Evolutionary conservation across 2,797 vertebrate species (phyloP).

Genomic region (Molossus alvarezi): DNA sequence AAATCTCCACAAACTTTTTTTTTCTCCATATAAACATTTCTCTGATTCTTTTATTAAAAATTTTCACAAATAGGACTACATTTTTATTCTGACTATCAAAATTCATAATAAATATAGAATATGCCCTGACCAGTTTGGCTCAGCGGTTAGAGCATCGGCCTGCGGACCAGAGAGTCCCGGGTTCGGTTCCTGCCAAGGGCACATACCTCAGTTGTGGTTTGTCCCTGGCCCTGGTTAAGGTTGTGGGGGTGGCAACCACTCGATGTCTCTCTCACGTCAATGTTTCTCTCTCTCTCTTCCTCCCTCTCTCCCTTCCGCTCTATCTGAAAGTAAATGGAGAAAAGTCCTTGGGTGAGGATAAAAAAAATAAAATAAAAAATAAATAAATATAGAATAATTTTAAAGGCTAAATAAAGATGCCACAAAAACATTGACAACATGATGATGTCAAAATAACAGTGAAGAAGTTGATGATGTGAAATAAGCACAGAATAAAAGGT

Average conservation of each 20-base stretch:
- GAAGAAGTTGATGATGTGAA: background rate
- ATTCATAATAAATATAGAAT: background rate
- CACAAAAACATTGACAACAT: background rate
- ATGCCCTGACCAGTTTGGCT: background rate
- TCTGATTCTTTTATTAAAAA: background rate
- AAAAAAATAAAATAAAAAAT: background rate
- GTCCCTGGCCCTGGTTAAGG: no score
- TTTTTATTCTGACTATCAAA: conserved; percentile 14
- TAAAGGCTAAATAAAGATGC: background rate
- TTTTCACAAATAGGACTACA: background rate
- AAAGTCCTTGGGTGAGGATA: no score
- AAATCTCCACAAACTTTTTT: background rate
- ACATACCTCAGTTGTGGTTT: no score
- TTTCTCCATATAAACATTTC: background rate
- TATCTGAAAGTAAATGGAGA: no score
- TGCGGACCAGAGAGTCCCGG: no score
- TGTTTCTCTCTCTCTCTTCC: no score
- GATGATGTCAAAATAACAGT: background rate
- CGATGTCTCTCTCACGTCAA: no score
- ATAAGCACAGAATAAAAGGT: background rate
- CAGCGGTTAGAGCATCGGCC: no score
- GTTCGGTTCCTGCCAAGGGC: no score
- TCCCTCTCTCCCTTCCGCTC: no score
- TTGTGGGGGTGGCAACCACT: no score
- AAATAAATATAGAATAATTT: background rate